Base-by-base conservation (phyloP, 2,113 vertebrate species). In the Petrocephalus microphthalmus region DNA sequence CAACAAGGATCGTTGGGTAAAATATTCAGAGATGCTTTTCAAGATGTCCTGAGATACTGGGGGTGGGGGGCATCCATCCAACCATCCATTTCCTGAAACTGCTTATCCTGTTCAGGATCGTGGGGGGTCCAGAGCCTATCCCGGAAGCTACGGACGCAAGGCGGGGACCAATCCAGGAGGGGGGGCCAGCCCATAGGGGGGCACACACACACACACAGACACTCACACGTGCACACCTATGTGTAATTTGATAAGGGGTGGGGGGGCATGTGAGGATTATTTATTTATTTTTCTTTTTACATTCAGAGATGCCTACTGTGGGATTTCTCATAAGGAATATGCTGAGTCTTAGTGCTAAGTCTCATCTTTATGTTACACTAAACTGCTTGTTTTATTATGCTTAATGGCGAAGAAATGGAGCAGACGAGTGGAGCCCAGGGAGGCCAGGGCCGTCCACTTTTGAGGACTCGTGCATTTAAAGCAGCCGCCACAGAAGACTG, bases 391-490 rank as follows among this genome's bases (percentile, higher is more conserved):
- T 15, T 71, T 78, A 19, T n/a, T 64, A 25, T 67, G 25, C 29
- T 67, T 29, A 67, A 67, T 67, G 25, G 60, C 37, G 71, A 42
- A 19, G 71, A 74, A 74, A 74, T 74, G 5, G 15, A 74, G 19
- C 52, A 85, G 51, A 54, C 2, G 25, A 85, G 51, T 11, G 25
- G 52, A 85, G 84, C 29, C 25, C 17, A 17, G 33, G 52, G 53
- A n/a, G 85, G 42, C 25, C 10, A 52, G 33, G 85, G 25, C 25
- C 13, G 17, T 51, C 85, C 71, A 64, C 67, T 60, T 86, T 89
- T 29, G 20, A 89, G 88, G 74, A 51, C 49, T 85, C 54, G 37
- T 81, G 85, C 78, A 60, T 89, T 81, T 82, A 22, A 89, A 87
- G 85, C 88, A 87, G 85, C 52, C 53, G 13, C 67, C 6, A 64